Evolutionary conservation across 1,140 invertebrate genomes (phyloP), one percentile per base, ranked within the genome.

Genomic region (Dendrolimus punctatus): DNA sequence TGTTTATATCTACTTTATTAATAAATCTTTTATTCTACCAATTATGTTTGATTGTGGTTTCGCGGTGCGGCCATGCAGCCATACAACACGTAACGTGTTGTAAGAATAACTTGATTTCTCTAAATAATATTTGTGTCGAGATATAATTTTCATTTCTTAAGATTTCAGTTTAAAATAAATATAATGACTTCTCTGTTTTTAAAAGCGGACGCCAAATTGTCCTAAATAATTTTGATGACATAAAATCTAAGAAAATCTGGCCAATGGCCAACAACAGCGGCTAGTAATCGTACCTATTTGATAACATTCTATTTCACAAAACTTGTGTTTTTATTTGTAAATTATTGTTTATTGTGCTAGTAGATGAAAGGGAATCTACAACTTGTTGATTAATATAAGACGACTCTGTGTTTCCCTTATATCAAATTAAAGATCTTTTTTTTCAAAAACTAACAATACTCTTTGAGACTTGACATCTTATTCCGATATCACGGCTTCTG

Each of bases 201-300:
- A 80, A 23, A 81, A 78, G 67, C 67, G 71, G 68, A 66, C 74
- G 73, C 73, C 72, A 80, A 79, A 82, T 83, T 76, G 78, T 82
- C 76, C 77, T 78, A 77, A 69, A 85, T 85, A 73, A 83, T 80
- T 79, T 83, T 82, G 75, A 80, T 80, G 76, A 71, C 73, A 83
- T 76, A 65, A 78, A 78, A 78, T 52, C 76, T 72, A 58, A 37
- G 5, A 78, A 75, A 75, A 46, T 76, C 71, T 58, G 82, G 82
- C 74, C 39, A 53, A 6, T 4, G 53, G 78, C 82, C 82, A 83
- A 23, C 23, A 23, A 23, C 23, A 23, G 70, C 43, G 8, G 46
- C 55, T 62, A 70, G 71, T 75, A 73, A 77, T 73, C 64, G 66
- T 58, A 71, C 70, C 71, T 72, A 73, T 71, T 65, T 71, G 68